These are phyloP conservation scores for Axinella damicornis DNA, from an alignment of 37 sponge, comb jelly and placozoan species.

Conservation along the genomic window DNA sequence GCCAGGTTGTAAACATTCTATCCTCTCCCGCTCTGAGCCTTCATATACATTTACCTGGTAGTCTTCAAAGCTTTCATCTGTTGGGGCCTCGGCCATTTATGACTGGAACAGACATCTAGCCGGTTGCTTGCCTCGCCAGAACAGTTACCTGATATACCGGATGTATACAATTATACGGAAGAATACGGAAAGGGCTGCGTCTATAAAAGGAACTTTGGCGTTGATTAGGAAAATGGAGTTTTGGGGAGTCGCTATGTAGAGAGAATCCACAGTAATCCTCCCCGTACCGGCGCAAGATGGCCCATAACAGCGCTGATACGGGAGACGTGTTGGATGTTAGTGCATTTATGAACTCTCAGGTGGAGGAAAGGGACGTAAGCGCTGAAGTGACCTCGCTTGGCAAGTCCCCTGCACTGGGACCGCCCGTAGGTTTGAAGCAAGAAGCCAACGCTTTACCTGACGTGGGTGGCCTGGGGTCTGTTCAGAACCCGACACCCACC, in stretches of 20 bases:
- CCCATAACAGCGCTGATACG: slow-evolving; percentile 33
- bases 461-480: neutral
- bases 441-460: slow-evolving; percentile 6
- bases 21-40: too few species aligned
- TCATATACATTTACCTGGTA: slow-evolving; percentile 33
- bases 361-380: slow-evolving; percentile 29
- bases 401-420: neutral
- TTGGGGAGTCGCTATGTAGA: neutral
- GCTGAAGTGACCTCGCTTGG: slow-evolving; percentile 20
- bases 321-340: slow-evolving; percentile 27
- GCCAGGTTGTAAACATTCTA: neutral
- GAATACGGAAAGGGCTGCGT: neutral
- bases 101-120: neutral
- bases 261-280: neutral
- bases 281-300: slow-evolving; percentile 6
- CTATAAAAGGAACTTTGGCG: neutral
- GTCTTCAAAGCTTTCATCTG: slow-evolving; percentile 43
- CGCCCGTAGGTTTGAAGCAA: slow-evolving; percentile 1
- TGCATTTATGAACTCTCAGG: slow-evolving; percentile 37
- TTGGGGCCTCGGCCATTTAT: slow-evolving; percentile 34
- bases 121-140: neutral
- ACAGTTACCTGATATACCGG: neutral
- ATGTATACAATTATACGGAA: neutral
- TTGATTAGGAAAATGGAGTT: neutral
- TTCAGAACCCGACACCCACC: neutral